Percentiles rank a stretch among this genome's conserved stretches.
Conservation (phyloP, 2,113 vertebrate genomes). For the Arizona elegans region DNA sequence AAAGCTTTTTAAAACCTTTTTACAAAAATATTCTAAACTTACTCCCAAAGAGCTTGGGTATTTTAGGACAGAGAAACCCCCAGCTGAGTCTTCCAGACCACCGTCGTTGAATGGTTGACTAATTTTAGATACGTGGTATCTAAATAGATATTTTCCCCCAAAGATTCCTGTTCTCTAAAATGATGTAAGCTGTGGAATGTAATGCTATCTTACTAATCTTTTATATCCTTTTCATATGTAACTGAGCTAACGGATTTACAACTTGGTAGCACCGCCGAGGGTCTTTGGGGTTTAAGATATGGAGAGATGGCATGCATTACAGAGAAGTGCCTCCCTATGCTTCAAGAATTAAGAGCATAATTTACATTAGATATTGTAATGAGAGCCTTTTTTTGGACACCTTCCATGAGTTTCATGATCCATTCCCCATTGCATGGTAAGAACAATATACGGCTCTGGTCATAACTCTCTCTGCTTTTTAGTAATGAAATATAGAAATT, state of each 20-base stretch:
- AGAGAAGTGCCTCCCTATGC: background rate
- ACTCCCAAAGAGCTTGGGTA: slow-evolving; percentile 11
- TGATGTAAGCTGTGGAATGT: background rate
- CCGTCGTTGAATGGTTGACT: background rate
- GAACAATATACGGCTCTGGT: background rate
- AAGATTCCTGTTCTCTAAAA: background rate
- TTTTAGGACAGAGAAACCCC: slow-evolving; percentile 32
- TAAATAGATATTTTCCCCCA: slow-evolving; percentile 21
- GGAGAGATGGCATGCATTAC: background rate
- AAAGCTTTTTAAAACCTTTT: background rate
- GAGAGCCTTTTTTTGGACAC: background rate
- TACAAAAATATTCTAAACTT: background rate
- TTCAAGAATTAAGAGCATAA: background rate
- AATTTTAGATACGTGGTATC: slow-evolving; percentile 19
- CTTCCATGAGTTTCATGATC: background rate
- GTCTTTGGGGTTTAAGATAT: slow-evolving; percentile 11
- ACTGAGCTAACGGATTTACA: slow-evolving; percentile 6
- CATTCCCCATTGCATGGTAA: background rate
- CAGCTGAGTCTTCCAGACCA: slow-evolving; percentile 49
- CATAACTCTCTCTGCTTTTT: background rate
- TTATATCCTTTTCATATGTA: background rate
- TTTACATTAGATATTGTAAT: background rate
- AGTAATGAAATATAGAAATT: background rate
- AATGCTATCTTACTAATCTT: background rate
- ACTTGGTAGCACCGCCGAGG: background rate